A percentile compares a stretch with the other conserved stretches of the same genome.
Conservation (phyloP, 2,888 invertebrate genomes). For the Lasioglossum oenotherae region DNA sequence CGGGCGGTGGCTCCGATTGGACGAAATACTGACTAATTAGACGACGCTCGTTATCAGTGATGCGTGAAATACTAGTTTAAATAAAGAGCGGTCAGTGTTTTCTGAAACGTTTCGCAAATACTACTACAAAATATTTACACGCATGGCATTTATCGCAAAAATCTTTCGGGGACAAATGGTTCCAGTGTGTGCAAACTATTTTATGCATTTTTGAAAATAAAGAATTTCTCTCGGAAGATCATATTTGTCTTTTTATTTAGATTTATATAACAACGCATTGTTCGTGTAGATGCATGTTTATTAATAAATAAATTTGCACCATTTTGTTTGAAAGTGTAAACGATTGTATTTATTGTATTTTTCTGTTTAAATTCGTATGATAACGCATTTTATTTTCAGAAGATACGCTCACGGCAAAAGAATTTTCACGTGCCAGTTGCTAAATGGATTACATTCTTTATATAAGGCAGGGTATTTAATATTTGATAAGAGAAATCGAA, state of each 20-base stretch:
- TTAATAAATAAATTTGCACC: neutral
- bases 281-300: neutral
- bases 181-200: neutral
- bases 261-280: neutral
- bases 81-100: slow-evolving; percentile 3
- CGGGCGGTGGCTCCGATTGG: slow-evolving; percentile 50
- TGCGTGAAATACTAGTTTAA: slow-evolving; percentile 39
- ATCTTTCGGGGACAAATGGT: neutral
- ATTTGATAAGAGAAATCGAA: neutral
- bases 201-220: neutral
- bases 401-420: neutral
- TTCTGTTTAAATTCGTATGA: neutral
- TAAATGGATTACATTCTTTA: neutral
- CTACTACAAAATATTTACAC: neutral
- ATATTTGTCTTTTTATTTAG: neutral
- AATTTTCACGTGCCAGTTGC: neutral
- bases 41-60: slow-evolving; percentile 41
- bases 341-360: neutral
- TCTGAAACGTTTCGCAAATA: slow-evolving; percentile 4
- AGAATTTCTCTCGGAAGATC: neutral
- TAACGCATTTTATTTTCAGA: neutral
- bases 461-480: neutral
- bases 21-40: slow-evolving; percentile 28
- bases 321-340: neutral
- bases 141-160: neutral